Conservation (phyloP, 2,113 vertebrate species). For the Labrus mixtus region DNA sequence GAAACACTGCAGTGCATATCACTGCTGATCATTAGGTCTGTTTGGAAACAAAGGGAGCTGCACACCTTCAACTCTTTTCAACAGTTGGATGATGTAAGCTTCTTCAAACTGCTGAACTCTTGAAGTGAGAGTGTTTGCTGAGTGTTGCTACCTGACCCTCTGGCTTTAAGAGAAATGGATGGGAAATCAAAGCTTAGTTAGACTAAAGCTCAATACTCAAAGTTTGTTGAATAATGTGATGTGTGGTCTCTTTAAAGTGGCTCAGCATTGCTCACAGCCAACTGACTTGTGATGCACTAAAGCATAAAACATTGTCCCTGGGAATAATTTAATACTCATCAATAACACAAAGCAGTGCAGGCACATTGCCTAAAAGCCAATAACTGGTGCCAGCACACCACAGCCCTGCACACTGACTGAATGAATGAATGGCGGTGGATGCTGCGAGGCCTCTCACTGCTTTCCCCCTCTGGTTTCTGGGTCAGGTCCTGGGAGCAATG, state of each 20-base stretch:
- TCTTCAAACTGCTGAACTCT: conserved; percentile 32
- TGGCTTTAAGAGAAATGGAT: conserved; percentile 43
- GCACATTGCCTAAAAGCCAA: conserved; percentile 70
- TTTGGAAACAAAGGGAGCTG: neutral
- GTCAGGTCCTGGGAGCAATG: conserved; percentile 70
- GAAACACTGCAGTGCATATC: too few relatives aligned
- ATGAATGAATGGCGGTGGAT: conserved; percentile 47
- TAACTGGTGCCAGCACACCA: conserved; percentile 52
- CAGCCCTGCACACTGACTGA: conserved; percentile 28
- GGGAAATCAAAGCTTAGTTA: conserved; percentile 63
- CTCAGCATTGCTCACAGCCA: conserved; percentile 55
- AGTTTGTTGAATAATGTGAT: conserved; percentile 59
- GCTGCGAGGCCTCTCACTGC: conserved; percentile 32
- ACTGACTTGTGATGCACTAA: conserved; percentile 62
- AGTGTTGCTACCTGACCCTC: conserved; percentile 34
- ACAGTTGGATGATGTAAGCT: neutral
- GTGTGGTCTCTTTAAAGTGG: conserved; percentile 53
- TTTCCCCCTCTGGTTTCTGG: conserved; percentile 68
- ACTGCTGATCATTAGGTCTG: neutral
- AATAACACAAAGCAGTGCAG: conserved; percentile 70
- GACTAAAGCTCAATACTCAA: conserved; percentile 49
- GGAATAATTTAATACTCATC: conserved; percentile 73
- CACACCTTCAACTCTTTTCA: conserved; percentile 9
- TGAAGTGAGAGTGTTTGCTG: conserved; percentile 17
- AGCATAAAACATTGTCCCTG: conserved; percentile 65